phyloP scores from a whole-genome alignment of 2,888 invertebrate genomes.

The Phyllotreta striolata region DNA sequence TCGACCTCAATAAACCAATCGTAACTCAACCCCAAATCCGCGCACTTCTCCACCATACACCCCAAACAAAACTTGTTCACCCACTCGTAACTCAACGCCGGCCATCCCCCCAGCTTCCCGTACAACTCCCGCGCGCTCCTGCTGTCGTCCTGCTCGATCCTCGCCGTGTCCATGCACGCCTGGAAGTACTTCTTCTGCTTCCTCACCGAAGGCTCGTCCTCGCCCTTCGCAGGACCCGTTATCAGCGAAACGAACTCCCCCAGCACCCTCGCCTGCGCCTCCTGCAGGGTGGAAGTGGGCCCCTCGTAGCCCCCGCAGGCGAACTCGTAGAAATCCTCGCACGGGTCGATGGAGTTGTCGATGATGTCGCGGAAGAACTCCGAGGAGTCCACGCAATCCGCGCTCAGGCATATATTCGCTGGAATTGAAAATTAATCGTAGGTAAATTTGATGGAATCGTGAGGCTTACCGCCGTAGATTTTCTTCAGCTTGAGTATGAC shows the following conservation, averaged over 20 bases:
- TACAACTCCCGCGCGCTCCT: constrained; percentile 35
- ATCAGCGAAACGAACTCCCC: constrained; percentile 40
- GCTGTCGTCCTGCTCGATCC: constrained; percentile 42
- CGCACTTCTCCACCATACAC: constrained; percentile 33
- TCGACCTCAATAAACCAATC: constrained; percentile 40
- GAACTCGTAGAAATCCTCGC: constrained; percentile 80
- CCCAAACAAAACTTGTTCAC: constrained; percentile 46
- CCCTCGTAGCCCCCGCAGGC: constrained; percentile 65
- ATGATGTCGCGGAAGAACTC: constrained; percentile 72
- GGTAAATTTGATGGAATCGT: constrained; percentile 1
- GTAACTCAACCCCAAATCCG: constrained; percentile 38
- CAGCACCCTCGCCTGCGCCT: constrained; percentile 35
- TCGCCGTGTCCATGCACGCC: constrained; percentile 39
- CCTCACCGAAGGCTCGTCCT: constrained; percentile 32
- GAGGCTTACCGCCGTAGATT: constrained; percentile 34
- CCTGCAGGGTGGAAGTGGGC: constrained; percentile 31
- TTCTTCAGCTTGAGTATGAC: constrained; percentile 34
- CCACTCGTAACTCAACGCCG: constrained; percentile 43
- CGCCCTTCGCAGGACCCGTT: constrained; percentile 28
- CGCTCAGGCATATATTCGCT: constrained; percentile 59
- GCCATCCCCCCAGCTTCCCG: constrained; percentile 48
- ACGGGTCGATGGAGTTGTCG: constrained; percentile 73
- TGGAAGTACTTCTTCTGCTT: constrained; percentile 41
- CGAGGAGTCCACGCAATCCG: constrained; percentile 79
- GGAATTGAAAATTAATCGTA: constrained; percentile 19